Evolutionary conservation across 1,140 invertebrate genomes (phyloP).

Genomic region (Halyomorpha halys): DNA sequence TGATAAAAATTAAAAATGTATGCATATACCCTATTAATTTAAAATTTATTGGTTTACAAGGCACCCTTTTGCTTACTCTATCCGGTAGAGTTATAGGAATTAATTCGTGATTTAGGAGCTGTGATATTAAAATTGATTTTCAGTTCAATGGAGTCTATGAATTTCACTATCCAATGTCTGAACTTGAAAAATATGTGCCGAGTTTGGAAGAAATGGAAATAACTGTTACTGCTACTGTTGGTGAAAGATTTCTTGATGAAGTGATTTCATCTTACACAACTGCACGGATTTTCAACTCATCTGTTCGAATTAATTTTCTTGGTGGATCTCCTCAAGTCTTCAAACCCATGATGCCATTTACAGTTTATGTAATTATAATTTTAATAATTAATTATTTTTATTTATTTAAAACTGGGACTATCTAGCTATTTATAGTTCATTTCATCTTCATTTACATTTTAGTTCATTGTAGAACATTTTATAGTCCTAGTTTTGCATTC

Average conservation of each 20-base stretch:
- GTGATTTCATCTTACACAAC: conserved; percentile 76
- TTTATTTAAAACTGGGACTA: no score
- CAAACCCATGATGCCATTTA: conserved; percentile 84
- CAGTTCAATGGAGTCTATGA: conserved; percentile 79
- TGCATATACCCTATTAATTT: no score
- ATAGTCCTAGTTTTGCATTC: no score
- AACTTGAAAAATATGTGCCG: conserved; percentile 56
- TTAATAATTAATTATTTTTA: no score
- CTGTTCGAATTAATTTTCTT: conserved; percentile 67
- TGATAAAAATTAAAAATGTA: no score
- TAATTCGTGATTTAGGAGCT: no score
- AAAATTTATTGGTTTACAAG: no score
- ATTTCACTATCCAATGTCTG: conserved; percentile 72
- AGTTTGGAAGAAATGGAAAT: conserved; percentile 70
- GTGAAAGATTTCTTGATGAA: conserved; percentile 80
- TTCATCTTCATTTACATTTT: no score
- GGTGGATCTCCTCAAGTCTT: conserved; percentile 86
- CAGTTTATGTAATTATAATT: conserved; percentile 52
- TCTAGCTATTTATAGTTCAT: no score
- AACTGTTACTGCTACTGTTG: conserved; percentile 75
- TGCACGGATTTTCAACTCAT: conserved; percentile 77
- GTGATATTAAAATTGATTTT: conserved; percentile 29
- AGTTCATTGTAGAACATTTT: no score
- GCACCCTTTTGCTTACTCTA: no score
- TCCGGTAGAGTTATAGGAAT: no score